Conservation (phyloP, 2,797 vertebrate species). For the Podarcis lilfordi region DNA sequence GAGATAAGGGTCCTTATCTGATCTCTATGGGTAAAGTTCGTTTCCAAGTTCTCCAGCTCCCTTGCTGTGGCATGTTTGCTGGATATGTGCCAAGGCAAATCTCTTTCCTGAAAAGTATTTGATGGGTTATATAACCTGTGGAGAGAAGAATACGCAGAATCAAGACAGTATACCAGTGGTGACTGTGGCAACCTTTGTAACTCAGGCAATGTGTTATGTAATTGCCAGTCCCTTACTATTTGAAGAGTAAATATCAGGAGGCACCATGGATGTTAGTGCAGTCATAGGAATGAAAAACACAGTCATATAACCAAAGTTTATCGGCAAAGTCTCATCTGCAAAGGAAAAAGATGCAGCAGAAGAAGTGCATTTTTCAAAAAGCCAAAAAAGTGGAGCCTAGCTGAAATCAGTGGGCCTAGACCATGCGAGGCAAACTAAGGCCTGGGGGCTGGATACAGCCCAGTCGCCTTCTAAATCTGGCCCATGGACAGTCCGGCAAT, state of each 20-base stretch:
- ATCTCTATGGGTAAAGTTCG: not conserved
- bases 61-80: not conserved
- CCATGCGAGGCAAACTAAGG: too few relatives aligned
- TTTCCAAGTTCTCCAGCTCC: not conserved
- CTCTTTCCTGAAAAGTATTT: not conserved
- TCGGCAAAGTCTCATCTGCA: not conserved
- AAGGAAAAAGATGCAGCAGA: not conserved
- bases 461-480: too few relatives aligned
- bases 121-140: not conserved
- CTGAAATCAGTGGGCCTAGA: too few relatives aligned
- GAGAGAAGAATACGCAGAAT: not conserved
- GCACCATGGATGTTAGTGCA: not conserved
- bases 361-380: not conserved
- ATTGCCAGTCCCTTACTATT: not conserved
- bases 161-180: too few relatives aligned
- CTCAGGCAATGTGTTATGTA: not conserved
- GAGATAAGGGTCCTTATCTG: not conserved
- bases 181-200: not conserved
- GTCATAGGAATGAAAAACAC: not conserved
- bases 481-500: too few relatives aligned
- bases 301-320: not conserved
- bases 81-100: not conserved
- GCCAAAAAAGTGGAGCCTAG: not conserved
- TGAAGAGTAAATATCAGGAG: accelerated
- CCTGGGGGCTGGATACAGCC: too few relatives aligned